Conservation (phyloP, 2,113 vertebrate species). For the Microcebus murinus region DNA sequence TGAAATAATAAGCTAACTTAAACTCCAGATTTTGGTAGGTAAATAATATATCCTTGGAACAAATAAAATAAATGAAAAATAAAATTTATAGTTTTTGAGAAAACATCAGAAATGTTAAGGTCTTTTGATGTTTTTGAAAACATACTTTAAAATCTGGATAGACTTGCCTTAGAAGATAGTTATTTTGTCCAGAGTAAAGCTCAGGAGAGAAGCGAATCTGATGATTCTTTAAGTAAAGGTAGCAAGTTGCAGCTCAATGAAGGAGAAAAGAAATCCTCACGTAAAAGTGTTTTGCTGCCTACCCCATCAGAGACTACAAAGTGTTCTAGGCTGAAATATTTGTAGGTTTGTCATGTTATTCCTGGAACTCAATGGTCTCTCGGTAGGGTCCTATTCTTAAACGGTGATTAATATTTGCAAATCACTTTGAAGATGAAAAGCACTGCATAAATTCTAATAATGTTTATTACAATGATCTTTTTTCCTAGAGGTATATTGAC, state of each 20-base stretch:
- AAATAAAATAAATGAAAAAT: constrained; percentile 1
- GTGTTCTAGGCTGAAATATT: not conserved
- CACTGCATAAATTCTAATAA: constrained; percentile 43
- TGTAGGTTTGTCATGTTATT: not conserved
- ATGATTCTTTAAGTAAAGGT: not conserved
- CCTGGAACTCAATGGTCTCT: not conserved
- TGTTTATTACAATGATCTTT: constrained; percentile 31
- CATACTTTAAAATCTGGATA: not conserved
- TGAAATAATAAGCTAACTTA: not conserved
- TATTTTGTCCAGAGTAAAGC: not conserved
- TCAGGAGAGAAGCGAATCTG: not conserved
- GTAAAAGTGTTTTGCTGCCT: not conserved
- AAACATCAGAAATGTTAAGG: not conserved
- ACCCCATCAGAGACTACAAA: not conserved
- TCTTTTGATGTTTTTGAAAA: not conserved
- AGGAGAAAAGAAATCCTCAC: not conserved
- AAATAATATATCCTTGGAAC: not conserved
- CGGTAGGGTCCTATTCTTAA: not conserved
- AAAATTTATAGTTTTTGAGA: not conserved
- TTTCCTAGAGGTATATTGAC: constrained; percentile 45
- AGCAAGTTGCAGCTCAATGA: not conserved
- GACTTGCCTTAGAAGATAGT: not conserved
- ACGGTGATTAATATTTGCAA: constrained; percentile 43
- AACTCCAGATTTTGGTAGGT: not conserved
- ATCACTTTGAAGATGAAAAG: constrained; percentile 29